Conservation (phyloP, 2,888 invertebrate species). For the Torymus auratus region DNA sequence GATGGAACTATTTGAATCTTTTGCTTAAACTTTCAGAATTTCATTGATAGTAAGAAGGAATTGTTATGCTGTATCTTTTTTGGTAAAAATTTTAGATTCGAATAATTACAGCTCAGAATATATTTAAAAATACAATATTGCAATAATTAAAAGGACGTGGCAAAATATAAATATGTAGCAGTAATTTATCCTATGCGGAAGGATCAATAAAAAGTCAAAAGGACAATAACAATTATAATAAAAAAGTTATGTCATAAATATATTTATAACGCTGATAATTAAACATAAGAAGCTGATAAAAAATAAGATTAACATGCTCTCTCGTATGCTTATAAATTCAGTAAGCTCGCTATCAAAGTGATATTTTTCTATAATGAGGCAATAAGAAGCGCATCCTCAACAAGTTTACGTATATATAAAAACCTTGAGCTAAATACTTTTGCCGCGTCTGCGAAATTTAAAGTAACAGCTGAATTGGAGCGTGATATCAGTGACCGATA, state of each 20-base stretch:
- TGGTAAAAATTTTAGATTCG: conserved; percentile 15
- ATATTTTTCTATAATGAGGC: background rate
- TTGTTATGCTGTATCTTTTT: too few relatives aligned
- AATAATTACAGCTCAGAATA: conserved; percentile 25
- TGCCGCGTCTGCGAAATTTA: conserved; percentile 10
- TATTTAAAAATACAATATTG: conserved; percentile 8
- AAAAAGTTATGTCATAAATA: conserved; percentile 12
- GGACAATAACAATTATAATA: conserved; percentile 28
- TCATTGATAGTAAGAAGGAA: background rate
- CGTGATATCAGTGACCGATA: conserved; percentile 54
- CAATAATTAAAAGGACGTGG: conserved; percentile 22
- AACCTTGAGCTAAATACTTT: conserved; percentile 14
- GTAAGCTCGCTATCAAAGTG: background rate
- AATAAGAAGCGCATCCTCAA: conserved; percentile 11
- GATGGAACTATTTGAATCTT: background rate
- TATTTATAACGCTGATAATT: conserved; percentile 15
- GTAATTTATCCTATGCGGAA: background rate
- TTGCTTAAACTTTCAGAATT: background rate
- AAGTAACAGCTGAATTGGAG: conserved; percentile 38
- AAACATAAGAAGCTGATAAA: conserved; percentile 21
- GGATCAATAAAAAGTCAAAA: conserved; percentile 16
- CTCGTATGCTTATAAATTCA: background rate
- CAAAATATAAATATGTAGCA: conserved; percentile 41
- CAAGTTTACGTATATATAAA: background rate
- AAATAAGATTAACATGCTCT: conserved; percentile 33